phyloP scores from a whole-genome alignment of 2,797 vertebrate genomes.

The Odontamblyopus rebecca region DNA sequence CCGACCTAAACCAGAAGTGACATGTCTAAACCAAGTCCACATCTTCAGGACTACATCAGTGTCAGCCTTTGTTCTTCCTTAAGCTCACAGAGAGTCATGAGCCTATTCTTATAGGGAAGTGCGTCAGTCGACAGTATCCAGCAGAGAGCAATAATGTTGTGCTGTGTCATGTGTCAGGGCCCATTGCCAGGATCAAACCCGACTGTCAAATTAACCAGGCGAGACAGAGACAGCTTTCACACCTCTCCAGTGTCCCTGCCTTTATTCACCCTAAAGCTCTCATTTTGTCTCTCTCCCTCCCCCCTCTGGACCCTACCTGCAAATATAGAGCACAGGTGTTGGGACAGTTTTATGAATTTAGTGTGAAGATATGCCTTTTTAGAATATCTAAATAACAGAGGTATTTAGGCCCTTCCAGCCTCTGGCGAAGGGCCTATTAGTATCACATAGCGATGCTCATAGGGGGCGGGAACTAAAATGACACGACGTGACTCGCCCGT shows the following conservation, averaged over 20 bases:
- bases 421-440: too few species aligned
- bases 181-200: constrained; percentile 23
- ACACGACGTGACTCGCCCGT: too few species aligned
- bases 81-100: constrained; percentile 7
- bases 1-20: neutral
- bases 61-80: neutral
- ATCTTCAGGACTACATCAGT: neutral
- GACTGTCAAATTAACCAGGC: constrained; percentile 14
- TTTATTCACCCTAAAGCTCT: constrained; percentile 22
- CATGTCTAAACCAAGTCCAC: neutral
- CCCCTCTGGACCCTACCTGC: constrained; percentile 2
- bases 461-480: too few species aligned
- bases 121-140: constrained; percentile 44
- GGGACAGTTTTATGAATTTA: constrained; percentile 4
- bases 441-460: too few species aligned
- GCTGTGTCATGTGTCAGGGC: constrained; percentile 8
- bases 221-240: constrained; percentile 22
- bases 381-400: constrained; percentile 2
- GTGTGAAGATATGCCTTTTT: neutral
- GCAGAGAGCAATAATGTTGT: constrained; percentile 34
- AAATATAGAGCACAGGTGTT: neutral
- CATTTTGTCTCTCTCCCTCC: constrained; percentile 20
- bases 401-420: neutral
- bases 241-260: constrained; percentile 18
- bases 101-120: constrained; percentile 29